Percentiles rank a stretch among this genome's conserved stretches.
phyloP scores from a whole-genome alignment of 1,140 invertebrate genomes.

The Lanistes nyassanus region DNA sequence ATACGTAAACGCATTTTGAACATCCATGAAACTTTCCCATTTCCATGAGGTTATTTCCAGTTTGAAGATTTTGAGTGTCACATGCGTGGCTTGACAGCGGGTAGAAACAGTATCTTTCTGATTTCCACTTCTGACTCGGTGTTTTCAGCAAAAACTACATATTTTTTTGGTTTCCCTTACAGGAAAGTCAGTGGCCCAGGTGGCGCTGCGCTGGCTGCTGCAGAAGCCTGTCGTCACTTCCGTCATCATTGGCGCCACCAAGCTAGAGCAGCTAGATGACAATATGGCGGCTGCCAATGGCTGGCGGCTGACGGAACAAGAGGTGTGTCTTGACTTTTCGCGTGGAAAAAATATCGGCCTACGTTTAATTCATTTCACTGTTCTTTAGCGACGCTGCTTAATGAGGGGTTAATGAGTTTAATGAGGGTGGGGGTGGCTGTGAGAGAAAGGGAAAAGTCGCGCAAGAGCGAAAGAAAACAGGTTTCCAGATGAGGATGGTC shows the following conservation, averaged over 20 bases:
- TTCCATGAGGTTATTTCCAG: no score
- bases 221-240: constrained; percentile 44
- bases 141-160: constrained; percentile 2
- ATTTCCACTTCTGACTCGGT: not conserved
- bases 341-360: no score
- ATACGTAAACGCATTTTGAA: no score
- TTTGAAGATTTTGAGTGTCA: not conserved
- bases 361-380: not conserved
- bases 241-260: constrained; percentile 47
- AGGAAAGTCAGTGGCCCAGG: constrained; percentile 38
- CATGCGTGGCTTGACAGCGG: not conserved
- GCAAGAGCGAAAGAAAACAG: no score
- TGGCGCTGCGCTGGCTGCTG: constrained; percentile 41
- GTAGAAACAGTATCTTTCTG: not conserved
- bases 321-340: constrained; percentile 20
- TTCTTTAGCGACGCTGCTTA: no score
- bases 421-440: not conserved
- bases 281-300: constrained; percentile 41
- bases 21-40: no score
- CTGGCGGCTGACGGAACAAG: constrained; percentile 33
- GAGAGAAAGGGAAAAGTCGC: not conserved
- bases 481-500: no score
- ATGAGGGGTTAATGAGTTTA: not conserved
- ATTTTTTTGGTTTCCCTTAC: not conserved
- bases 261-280: constrained; percentile 44